A percentile compares a stretch with the other conserved stretches of the same genome.
These are phyloP conservation scores for Lithophane socia DNA, from an alignment of 2,888 invertebrate species.

Conservation along the genomic window DNA sequence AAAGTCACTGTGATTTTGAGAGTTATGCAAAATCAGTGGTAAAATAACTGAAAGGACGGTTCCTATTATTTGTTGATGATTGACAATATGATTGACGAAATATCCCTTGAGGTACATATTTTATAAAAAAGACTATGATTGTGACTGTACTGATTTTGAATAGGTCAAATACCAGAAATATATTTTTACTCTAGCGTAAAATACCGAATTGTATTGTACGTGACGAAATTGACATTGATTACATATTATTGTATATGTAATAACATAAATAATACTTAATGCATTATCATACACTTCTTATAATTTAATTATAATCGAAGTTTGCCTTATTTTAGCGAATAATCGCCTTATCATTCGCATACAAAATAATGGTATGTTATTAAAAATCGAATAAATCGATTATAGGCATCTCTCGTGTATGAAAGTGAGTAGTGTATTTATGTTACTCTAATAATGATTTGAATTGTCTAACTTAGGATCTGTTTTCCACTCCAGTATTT, in stretches of 20 bases:
- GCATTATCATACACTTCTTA: slow-evolving; percentile 52
- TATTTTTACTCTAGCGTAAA: slow-evolving; percentile 3
- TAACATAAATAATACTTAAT: slow-evolving; percentile 17
- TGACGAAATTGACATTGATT: not conserved
- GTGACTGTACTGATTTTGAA: slow-evolving; percentile 38
- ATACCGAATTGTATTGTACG: slow-evolving; percentile 6
- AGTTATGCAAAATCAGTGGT: not conserved
- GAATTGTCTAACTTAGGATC: not conserved
- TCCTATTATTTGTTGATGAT: not conserved
- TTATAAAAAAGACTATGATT: slow-evolving; percentile 13
- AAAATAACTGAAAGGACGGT: not conserved
- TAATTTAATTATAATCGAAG: slow-evolving; percentile 61
- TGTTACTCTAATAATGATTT: not conserved
- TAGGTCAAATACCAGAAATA: slow-evolving; percentile 11
- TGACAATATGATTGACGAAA: slow-evolving; percentile 21
- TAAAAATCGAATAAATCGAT: slow-evolving; percentile 22
- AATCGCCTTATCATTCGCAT: slow-evolving; percentile 36
- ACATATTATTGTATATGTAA: slow-evolving; percentile 9
- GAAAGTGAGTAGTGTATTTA: slow-evolving; percentile 17
- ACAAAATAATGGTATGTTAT: slow-evolving; percentile 6
- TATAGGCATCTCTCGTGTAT: slow-evolving; percentile 6
- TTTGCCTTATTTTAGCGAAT: slow-evolving; percentile 48
- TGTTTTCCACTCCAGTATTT: slow-evolving; percentile 14
- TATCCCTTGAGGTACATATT: not conserved
- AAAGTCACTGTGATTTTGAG: not conserved